Evolutionary conservation across 35 echinoderm and acorn worm genomes (phyloP).

Genomic region (Heliocidaris tuberculata): DNA sequence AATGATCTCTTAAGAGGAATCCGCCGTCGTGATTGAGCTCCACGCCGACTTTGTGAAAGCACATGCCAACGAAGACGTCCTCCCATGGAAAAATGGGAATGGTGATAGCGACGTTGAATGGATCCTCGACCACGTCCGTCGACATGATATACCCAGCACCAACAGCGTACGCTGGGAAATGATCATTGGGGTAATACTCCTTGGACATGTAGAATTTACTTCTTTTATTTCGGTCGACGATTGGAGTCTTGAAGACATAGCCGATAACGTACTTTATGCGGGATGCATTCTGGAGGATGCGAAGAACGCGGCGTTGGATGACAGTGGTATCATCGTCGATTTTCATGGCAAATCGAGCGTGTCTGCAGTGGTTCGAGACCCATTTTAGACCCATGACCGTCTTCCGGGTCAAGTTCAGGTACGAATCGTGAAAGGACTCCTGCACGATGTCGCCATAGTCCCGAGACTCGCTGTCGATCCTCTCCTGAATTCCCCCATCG

Average conservation of each 20-base stretch:
- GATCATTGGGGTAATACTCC: conserved; percentile 38
- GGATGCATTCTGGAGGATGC: conserved; percentile 20
- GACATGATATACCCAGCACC: conserved; percentile 57
- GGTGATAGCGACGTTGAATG: conserved; percentile 20
- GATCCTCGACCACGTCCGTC: conserved; percentile 47
- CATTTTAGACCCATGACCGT: conserved; percentile 68
- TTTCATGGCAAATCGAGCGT: conserved; percentile 55
- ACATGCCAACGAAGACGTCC: conserved; percentile 67
- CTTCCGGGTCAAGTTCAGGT: conserved; percentile 57
- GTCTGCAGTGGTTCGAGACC: conserved; percentile 53
- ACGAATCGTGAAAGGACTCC: conserved; percentile 52
- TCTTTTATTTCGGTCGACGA: conserved; percentile 5
- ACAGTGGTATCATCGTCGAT: conserved; percentile 63
- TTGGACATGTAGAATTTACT: conserved; percentile 50
- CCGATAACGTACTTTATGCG: conserved; percentile 44
- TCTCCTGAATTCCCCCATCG: not conserved
- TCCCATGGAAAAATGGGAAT: conserved; percentile 63
- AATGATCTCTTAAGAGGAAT: too few species aligned
- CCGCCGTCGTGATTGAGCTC: not conserved
- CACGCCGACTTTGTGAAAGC: not conserved
- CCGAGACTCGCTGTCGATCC: conserved; percentile 6
- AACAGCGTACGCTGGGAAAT: conserved; percentile 50
- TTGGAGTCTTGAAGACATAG: conserved; percentile 16
- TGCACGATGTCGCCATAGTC: conserved; percentile 56
- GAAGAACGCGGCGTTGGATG: conserved; percentile 42